phyloP scores from a whole-genome alignment of 2,888 invertebrate species.

The Amphipyra tragopoginis region DNA sequence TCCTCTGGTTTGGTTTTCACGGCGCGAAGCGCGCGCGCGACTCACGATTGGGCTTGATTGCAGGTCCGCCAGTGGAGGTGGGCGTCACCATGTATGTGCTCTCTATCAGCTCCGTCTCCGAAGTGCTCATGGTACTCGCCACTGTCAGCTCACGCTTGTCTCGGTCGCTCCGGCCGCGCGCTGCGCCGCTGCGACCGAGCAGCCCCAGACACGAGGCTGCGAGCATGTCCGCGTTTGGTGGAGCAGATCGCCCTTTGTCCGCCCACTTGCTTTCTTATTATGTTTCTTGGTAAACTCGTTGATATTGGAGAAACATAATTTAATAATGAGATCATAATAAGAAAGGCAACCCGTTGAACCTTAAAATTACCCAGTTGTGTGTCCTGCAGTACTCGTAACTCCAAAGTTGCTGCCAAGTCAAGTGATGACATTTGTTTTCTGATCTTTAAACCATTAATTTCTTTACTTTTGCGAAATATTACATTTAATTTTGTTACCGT shows the following conservation, averaged over 20 bases:
- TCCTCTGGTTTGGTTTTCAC: conserved; percentile 85
- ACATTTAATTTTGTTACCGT: neutral
- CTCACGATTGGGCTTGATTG: conserved; percentile 90
- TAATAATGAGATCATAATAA: conserved; percentile 79
- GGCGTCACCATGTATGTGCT: conserved; percentile 99
- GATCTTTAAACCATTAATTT: conserved; percentile 2
- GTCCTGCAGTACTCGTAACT: conserved; percentile 88
- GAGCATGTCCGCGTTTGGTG: conserved; percentile 88
- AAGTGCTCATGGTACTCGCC: conserved; percentile 98
- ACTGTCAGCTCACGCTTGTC: conserved; percentile 87
- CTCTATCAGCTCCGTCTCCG: conserved; percentile 99
- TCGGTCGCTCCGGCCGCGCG: conserved; percentile 79
- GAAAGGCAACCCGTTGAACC: conserved; percentile 82
- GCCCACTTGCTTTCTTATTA: conserved; percentile 88
- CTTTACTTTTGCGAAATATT: neutral
- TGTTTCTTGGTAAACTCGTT: conserved; percentile 69
- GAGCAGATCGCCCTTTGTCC: conserved; percentile 85
- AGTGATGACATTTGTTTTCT: conserved; percentile 73
- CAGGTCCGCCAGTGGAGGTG: conserved; percentile 99
- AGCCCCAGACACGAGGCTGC: conserved; percentile 90
- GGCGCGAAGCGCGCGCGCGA: conserved; percentile 77
- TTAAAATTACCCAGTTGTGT: conserved; percentile 83
- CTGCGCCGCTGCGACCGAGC: conserved; percentile 85
- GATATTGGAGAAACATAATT: conserved; percentile 56
- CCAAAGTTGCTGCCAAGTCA: conserved; percentile 81